A percentile compares a stretch with the other conserved stretches of the same genome.
phyloP scores from a whole-genome alignment of 2,113 vertebrate species.

The pig (Sus scrofa) region T2T-Sscrofa CM000820.6:125777501-125778000 shows the following conservation, averaged over 20 bases:
- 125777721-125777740: constrained; percentile 8
- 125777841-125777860: constrained; percentile 20
- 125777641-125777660: constrained; percentile 27
- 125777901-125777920: constrained; percentile 25
- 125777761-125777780: constrained; percentile 1
- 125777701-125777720: neutral
- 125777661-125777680: constrained; percentile 59
- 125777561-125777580: neutral
- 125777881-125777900: constrained; percentile 21
- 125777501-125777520: constrained; percentile 16
- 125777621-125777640: constrained; percentile 31
- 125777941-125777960: neutral
- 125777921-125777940: constrained; percentile 20
- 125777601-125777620: neutral
- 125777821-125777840: neutral
- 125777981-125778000: constrained; percentile 54
- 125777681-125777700: neutral
- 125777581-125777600: neutral
- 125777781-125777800: constrained; percentile 58
- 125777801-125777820: constrained; percentile 53
- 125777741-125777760: constrained; percentile 51
- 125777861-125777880: constrained; percentile 2
- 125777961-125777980: constrained; percentile 51
- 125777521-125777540: neutral
- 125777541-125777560: constrained; percentile 19